Conservation (phyloP, 2,797 vertebrate genomes). For the Miopithecus talapoin region DNA sequence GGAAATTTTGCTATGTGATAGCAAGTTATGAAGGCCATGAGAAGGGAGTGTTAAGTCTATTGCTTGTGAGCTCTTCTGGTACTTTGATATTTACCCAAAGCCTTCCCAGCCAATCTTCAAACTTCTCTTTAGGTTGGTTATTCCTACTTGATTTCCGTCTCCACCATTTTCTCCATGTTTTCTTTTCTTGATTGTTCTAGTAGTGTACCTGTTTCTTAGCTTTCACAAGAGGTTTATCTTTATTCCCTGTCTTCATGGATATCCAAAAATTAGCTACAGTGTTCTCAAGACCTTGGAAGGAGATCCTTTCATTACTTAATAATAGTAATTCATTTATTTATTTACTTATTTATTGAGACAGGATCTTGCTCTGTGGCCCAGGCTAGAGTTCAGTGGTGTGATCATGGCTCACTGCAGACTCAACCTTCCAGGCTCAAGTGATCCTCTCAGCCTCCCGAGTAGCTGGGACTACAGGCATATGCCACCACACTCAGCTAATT, state of each 20-base stretch:
- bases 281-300: slow-evolving; percentile 7
- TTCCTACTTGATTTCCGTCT: not conserved
- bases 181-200: slow-evolving; percentile 24
- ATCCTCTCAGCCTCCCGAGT: not conserved
- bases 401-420: not conserved
- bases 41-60: not conserved
- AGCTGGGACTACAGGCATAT: not conserved
- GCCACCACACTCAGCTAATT: not conserved
- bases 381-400: not conserved
- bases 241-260: not conserved
- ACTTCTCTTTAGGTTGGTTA: not conserved
- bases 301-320: slow-evolving; percentile 28
- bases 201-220: not conserved
- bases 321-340: not conserved
- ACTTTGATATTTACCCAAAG: not conserved
- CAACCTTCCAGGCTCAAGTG: not conserved
- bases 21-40: not conserved
- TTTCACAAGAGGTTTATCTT: slow-evolving; percentile 17
- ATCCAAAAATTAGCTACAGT: not conserved
- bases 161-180: not conserved
- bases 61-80: not conserved
- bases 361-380: not conserved
- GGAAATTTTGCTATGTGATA: not conserved
- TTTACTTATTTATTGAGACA: not conserved
- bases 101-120: not conserved